Evolutionary conservation across 2,113 vertebrate species (phyloP).

Genomic region (Pteruthius melanotis): DNA sequence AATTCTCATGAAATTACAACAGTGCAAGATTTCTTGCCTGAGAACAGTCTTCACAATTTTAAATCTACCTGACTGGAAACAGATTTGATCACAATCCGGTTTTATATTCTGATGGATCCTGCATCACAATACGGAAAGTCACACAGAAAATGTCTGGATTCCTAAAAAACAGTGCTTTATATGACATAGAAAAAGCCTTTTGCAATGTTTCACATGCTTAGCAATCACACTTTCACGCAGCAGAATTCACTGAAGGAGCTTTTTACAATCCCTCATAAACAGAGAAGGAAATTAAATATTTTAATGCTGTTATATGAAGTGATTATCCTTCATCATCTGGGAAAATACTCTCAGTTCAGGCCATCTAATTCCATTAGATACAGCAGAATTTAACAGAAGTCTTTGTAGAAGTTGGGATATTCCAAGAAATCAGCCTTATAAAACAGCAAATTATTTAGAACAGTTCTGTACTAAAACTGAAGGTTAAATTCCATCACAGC

Average conservation of each 20-base stretch:
- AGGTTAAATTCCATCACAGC: not conserved
- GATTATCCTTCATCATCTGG: not conserved
- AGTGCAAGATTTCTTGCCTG: not conserved
- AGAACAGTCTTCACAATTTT: not conserved
- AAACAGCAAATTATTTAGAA: not conserved
- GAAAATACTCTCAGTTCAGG: not conserved
- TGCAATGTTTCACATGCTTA: not conserved
- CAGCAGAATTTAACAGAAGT: not conserved
- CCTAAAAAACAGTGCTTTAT: not conserved
- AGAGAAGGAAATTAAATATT: conserved; percentile 21
- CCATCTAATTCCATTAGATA: not conserved
- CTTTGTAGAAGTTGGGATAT: not conserved
- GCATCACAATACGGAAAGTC: not conserved
- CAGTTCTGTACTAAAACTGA: not conserved
- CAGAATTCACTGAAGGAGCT: not conserved
- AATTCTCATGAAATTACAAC: not conserved
- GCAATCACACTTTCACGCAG: not conserved
- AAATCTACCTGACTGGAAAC: not conserved
- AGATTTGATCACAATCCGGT: not conserved
- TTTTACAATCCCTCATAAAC: not conserved
- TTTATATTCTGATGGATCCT: not conserved
- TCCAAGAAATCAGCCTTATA: not conserved
- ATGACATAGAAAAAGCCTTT: not conserved
- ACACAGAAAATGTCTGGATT: not conserved
- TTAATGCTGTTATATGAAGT: not conserved